A percentile compares a stretch with the other conserved stretches of the same genome.
phyloP scores from a whole-genome alignment of 1,140 invertebrate species.

The Drosophila rufa region DNA sequence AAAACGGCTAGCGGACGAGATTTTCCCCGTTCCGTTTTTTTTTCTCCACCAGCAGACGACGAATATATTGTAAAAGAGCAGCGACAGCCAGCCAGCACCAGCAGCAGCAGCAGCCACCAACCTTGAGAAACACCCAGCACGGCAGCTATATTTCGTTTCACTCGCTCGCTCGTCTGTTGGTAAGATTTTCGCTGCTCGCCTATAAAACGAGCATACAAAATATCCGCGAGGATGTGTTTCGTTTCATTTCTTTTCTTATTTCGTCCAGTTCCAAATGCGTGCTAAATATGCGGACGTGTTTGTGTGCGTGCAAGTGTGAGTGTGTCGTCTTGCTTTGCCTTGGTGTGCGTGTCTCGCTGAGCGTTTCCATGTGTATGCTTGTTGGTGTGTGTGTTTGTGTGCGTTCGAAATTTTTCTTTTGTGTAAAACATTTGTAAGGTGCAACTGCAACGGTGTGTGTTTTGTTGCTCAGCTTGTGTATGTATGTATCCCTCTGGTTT shows the following conservation, averaged over 20 bases:
- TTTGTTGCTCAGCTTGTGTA: conserved; percentile 14
- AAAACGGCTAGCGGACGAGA: conserved; percentile 53
- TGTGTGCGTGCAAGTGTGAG: conserved; percentile 16
- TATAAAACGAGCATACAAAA: conserved; percentile 1
- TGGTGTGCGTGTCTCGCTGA: conserved; percentile 38
- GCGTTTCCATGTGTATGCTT: conserved; percentile 32
- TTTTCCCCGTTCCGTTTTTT: conserved; percentile 64
- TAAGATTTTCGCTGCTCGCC: conserved; percentile 50
- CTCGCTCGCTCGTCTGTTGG: conserved; percentile 63
- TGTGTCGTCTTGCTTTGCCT: conserved; percentile 5
- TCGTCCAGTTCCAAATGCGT: conserved; percentile 56
- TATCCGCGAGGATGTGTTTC: conserved; percentile 30
- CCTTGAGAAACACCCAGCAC: conserved; percentile 78
- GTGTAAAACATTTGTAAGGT: conserved; percentile 80
- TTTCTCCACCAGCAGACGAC: conserved; percentile 64
- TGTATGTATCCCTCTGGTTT: conserved; percentile 39
- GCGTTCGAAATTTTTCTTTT: conserved; percentile 67
- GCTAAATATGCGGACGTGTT: conserved; percentile 51
- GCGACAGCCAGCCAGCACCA: conserved; percentile 4
- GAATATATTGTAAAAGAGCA: conserved; percentile 67
- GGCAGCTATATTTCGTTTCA: conserved; percentile 64
- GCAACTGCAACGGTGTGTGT: conserved; percentile 68
- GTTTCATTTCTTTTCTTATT: conserved; percentile 33
- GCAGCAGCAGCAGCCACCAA: conserved; percentile 42
- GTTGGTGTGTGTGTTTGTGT: conserved; percentile 2